phyloP scores from a whole-genome alignment of 2,113 vertebrate genomes.

The Platycercus adscitus region DNA sequence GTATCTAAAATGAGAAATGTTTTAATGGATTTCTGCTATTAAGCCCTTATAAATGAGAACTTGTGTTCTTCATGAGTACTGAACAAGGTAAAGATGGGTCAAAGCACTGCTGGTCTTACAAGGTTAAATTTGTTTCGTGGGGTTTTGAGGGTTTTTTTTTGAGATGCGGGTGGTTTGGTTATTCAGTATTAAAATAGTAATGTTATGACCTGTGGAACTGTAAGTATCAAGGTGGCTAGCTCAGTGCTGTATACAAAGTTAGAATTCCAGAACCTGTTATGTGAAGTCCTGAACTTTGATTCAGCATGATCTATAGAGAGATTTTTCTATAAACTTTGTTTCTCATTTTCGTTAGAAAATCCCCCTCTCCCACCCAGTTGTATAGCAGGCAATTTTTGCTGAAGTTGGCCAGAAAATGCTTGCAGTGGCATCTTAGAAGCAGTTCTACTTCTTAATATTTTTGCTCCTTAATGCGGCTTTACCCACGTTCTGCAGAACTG shows the following conservation, averaged over 20 bases:
- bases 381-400: background rate
- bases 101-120: background rate
- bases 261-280: background rate
- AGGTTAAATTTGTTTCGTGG: background rate
- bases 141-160: background rate
- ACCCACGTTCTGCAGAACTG: background rate
- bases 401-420: background rate
- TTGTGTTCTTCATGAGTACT: background rate
- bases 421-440: background rate
- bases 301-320: background rate
- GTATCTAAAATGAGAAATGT: background rate
- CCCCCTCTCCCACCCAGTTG: background rate
- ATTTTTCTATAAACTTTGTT: background rate
- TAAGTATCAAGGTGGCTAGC: background rate
- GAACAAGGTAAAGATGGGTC: background rate
- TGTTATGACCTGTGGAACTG: background rate
- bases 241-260: background rate
- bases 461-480: background rate
- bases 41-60: background rate
- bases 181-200: background rate
- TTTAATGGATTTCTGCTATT: background rate
- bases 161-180: background rate
- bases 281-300: background rate
- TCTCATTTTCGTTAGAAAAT: background rate
- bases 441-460: background rate